Conservation (phyloP, 1,140 invertebrate genomes). For the Nylanderia fulva region DNA sequence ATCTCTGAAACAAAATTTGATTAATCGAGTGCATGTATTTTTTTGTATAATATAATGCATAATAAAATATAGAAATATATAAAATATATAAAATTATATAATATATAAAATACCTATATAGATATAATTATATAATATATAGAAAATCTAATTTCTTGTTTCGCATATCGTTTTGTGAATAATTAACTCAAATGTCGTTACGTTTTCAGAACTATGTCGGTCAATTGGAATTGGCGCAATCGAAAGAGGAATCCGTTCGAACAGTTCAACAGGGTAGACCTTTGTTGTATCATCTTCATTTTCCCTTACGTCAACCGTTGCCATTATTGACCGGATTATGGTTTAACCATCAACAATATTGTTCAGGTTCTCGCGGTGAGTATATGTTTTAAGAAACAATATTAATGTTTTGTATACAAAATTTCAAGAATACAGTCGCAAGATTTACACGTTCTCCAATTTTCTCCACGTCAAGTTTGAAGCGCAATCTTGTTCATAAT, state of each 20-base stretch:
- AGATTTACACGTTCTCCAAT: background rate
- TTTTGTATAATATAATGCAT: background rate
- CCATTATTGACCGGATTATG: conserved; percentile 77
- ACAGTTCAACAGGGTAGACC: conserved; percentile 70
- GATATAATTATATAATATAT: no score
- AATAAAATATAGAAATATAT: no score
- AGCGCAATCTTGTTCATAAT: background rate
- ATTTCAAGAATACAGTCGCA: background rate
- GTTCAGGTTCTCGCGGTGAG: conserved; percentile 73
- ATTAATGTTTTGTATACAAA: background rate
- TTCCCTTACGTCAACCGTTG: conserved; percentile 79
- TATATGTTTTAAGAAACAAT: conserved; percentile 10
- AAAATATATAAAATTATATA: no score
- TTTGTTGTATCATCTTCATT: conserved; percentile 79
- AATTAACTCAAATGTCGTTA: background rate
- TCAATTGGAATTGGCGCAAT: conserved; percentile 76
- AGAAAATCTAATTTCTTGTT: background rate
- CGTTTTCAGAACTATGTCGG: conserved; percentile 80
- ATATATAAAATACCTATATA: no score
- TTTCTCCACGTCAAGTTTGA: background rate
- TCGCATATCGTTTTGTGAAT: background rate
- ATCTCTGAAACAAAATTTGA: background rate
- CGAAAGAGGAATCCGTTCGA: conserved; percentile 72
- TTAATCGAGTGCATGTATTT: background rate
- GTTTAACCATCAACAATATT: conserved; percentile 78